These are phyloP conservation scores for Caretta caretta DNA, from an alignment of 2,113 vertebrate genomes.

Conservation along the genomic window DNA sequence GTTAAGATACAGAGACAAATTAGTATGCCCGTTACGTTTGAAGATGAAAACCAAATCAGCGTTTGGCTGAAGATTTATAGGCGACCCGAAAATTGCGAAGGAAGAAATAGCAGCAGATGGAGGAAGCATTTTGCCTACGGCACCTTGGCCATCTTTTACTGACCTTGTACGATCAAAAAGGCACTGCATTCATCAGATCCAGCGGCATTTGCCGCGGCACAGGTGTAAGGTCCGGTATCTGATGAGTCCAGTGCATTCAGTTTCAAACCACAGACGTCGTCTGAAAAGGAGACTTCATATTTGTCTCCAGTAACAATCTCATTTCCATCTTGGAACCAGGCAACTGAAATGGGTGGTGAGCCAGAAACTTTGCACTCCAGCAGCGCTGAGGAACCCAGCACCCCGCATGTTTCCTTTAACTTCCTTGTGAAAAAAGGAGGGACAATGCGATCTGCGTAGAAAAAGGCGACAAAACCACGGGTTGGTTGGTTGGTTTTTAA, in stretches of 20 bases:
- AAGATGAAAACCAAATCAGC: not conserved
- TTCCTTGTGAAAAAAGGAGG: slow-evolving; percentile 93
- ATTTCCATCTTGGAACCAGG: slow-evolving; percentile 92
- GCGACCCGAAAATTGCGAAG: not conserved
- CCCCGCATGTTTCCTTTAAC: slow-evolving; percentile 86
- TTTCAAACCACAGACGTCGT: slow-evolving; percentile 90
- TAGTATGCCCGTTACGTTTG: not conserved
- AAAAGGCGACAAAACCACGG: slow-evolving; percentile 53
- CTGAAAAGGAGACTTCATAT: slow-evolving; percentile 88
- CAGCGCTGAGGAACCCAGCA: slow-evolving; percentile 83
- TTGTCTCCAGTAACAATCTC: slow-evolving; percentile 91
- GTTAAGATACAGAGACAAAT: slow-evolving; percentile 16
- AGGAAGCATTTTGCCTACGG: not conserved
- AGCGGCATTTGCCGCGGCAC: slow-evolving; percentile 90
- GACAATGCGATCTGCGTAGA: slow-evolving; percentile 89
- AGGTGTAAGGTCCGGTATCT: slow-evolving; percentile 90
- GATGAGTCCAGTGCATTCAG: slow-evolving; percentile 86
- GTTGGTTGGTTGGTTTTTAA: not conserved
- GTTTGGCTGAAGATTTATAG: not conserved
- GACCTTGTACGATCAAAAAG: slow-evolving; percentile 92
- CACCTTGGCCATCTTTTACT: slow-evolving; percentile 68
- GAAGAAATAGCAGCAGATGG: not conserved
- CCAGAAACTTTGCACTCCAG: slow-evolving; percentile 96
- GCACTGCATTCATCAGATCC: slow-evolving; percentile 91
- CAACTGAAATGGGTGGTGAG: slow-evolving; percentile 90